Percentiles rank a stretch among this genome's conserved stretches.
These are phyloP conservation scores for Thinocorus orbignyianus DNA, from an alignment of 2,113 vertebrate genomes.

Conservation along the genomic window DNA sequence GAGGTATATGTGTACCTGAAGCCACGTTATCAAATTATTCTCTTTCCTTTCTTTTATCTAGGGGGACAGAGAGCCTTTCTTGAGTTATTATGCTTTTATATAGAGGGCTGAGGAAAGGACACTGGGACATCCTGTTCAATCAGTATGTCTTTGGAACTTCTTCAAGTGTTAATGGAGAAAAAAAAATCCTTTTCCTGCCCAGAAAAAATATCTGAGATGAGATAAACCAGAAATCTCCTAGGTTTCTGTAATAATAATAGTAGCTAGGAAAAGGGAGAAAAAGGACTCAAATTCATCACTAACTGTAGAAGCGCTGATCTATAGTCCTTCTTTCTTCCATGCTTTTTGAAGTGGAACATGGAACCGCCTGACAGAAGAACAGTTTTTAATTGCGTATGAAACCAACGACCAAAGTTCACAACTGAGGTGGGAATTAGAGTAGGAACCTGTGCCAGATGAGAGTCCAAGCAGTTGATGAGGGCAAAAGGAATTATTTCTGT, in stretches of 20 bases:
- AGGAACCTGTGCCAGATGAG: neutral
- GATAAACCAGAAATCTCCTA: slow-evolving; percentile 5
- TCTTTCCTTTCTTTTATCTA: neutral
- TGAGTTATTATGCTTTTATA: neutral
- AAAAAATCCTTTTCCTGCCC: neutral
- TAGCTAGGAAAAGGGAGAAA: slow-evolving; percentile 21
- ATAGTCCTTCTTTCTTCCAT: neutral
- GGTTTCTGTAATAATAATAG: slow-evolving; percentile 8
- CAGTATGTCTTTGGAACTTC: neutral
- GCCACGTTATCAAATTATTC: neutral
- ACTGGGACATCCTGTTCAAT: neutral
- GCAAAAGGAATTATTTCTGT: neutral
- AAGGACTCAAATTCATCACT: neutral
- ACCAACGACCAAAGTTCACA: neutral
- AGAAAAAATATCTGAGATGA: neutral
- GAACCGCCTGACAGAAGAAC: neutral
- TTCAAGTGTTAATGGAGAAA: neutral
- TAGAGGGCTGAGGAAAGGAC: neutral
- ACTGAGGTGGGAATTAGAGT: neutral
- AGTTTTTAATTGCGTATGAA: neutral
- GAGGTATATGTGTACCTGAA: neutral
- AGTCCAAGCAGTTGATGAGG: neutral
- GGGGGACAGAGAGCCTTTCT: neutral
- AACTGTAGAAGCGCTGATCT: neutral
- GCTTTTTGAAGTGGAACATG: neutral